Conservation (phyloP, 1,140 invertebrate species). For the Drosophila auraria region DNA sequence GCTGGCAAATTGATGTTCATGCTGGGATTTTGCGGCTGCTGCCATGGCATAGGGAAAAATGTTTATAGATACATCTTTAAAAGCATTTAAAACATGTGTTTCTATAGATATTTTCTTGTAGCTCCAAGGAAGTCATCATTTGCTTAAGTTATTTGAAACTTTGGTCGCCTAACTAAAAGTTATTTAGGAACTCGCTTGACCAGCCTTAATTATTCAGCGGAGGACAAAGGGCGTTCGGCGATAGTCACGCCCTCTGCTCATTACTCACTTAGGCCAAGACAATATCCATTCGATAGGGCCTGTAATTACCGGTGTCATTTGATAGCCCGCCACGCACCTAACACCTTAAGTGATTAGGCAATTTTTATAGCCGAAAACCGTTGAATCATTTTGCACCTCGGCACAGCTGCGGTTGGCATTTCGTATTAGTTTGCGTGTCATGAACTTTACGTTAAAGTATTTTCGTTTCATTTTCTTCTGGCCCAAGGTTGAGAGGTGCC, state of each 20-base stretch:
- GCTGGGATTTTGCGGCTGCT: slow-evolving; percentile 21
- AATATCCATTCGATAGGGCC: slow-evolving; percentile 43
- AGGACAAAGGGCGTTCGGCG: neutral
- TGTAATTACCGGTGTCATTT: slow-evolving; percentile 52
- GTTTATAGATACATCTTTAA: slow-evolving; percentile 5
- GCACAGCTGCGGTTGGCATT: slow-evolving; percentile 32
- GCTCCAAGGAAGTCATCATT: neutral
- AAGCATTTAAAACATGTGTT: neutral
- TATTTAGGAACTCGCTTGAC: neutral
- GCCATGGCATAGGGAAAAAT: neutral
- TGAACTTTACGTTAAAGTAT: slow-evolving; percentile 27
- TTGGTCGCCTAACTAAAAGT: neutral
- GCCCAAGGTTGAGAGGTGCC: slow-evolving; percentile 30
- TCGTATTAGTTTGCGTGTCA: slow-evolving; percentile 57
- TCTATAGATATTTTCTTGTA: neutral
- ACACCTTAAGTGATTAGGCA: slow-evolving; percentile 63
- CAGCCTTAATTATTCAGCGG: slow-evolving; percentile 39
- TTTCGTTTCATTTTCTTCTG: slow-evolving; percentile 13
- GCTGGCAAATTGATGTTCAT: slow-evolving; percentile 52
- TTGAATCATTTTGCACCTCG: slow-evolving; percentile 64
- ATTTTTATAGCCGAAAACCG: slow-evolving; percentile 54
- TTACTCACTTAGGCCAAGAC: slow-evolving; percentile 40
- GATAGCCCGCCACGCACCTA: slow-evolving; percentile 43
- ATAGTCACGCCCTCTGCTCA: slow-evolving; percentile 35
- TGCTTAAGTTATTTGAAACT: neutral